Evolutionary conservation across 2,888 invertebrate genomes (phyloP).

Genomic region (Tenthredo distinguenda): DNA sequence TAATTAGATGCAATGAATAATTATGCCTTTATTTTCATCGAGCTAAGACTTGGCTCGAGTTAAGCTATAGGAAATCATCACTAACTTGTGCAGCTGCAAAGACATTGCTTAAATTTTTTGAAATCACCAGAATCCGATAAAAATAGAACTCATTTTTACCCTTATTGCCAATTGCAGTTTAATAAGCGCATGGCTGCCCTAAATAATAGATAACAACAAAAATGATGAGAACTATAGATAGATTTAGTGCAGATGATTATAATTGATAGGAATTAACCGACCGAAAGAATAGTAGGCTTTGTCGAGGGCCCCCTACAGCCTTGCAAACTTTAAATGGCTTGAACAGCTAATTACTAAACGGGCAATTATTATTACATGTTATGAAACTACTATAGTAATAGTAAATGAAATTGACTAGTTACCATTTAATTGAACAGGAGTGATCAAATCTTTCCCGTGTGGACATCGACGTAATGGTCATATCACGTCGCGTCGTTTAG

Average conservation of each 20-base stretch:
- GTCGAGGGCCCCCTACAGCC: not conserved
- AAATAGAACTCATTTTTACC: constrained; percentile 6
- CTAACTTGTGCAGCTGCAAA: constrained; percentile 4
- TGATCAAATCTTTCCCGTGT: constrained; percentile 26
- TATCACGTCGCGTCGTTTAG: constrained; percentile 32
- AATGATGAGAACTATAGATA: not conserved
- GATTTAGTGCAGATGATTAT: not conserved
- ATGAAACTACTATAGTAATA: not conserved
- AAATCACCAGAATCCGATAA: not conserved
- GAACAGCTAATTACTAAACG: not conserved
- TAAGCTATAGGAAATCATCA: not conserved
- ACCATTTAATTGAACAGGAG: constrained; percentile 38
- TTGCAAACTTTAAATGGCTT: constrained; percentile 15
- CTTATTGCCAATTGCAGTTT: constrained; percentile 1
- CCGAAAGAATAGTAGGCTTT: not conserved
- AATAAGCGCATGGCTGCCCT: constrained; percentile 25
- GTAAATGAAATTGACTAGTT: constrained; percentile 15
- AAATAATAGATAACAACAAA: constrained; percentile 10
- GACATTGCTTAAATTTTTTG: not conserved
- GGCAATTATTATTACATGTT: not conserved
- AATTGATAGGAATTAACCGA: constrained; percentile 1
- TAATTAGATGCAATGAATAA: constrained; percentile 43
- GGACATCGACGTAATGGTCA: constrained; percentile 39
- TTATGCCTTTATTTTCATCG: not conserved
- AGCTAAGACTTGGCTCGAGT: not conserved